These are phyloP conservation scores for Charanyca ferruginea DNA, from an alignment of 2,888 invertebrate genomes.

Conservation along the genomic window DNA sequence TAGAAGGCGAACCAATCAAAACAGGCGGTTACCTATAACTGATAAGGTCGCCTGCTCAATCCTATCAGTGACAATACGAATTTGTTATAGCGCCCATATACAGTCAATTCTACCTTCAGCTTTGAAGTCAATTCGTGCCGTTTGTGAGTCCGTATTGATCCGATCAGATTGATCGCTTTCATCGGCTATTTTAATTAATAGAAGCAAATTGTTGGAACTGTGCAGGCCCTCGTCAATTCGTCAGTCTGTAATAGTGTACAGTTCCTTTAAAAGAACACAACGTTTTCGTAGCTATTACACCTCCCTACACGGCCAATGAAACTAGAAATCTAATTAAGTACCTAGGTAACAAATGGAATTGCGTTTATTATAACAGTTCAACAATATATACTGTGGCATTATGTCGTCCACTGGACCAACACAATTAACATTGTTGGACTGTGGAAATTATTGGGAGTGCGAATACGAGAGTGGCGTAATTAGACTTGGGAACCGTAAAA, in stretches of 20 bases:
- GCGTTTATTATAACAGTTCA: slow-evolving; percentile 5
- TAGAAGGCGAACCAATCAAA: slow-evolving; percentile 23
- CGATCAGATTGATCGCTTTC: slow-evolving; percentile 1
- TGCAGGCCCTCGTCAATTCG: background rate
- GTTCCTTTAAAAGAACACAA: background rate
- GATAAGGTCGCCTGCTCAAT: slow-evolving; percentile 6
- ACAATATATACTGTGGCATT: slow-evolving; percentile 3
- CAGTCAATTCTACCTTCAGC: background rate
- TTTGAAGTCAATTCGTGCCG: background rate
- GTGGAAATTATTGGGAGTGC: slow-evolving; percentile 34
- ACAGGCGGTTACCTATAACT: slow-evolving; percentile 21
- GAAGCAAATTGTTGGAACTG: slow-evolving; percentile 1
- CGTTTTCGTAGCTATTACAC: slow-evolving; percentile 7
- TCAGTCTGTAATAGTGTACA: no score
- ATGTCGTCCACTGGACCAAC: slow-evolving; percentile 28
- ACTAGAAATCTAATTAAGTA: slow-evolving; percentile 8
- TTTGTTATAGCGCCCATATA: background rate
- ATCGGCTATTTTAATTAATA: background rate
- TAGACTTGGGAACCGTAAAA: slow-evolving; percentile 25
- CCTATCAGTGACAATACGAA: background rate
- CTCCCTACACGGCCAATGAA: slow-evolving; percentile 13
- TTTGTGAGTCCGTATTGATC: background rate
- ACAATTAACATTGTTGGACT: slow-evolving; percentile 39
- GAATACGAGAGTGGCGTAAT: slow-evolving; percentile 28
- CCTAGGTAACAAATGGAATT: slow-evolving; percentile 4